phyloP scores from a whole-genome alignment of 1,140 invertebrate species.

The Drosophila trapezifrons region DNA sequence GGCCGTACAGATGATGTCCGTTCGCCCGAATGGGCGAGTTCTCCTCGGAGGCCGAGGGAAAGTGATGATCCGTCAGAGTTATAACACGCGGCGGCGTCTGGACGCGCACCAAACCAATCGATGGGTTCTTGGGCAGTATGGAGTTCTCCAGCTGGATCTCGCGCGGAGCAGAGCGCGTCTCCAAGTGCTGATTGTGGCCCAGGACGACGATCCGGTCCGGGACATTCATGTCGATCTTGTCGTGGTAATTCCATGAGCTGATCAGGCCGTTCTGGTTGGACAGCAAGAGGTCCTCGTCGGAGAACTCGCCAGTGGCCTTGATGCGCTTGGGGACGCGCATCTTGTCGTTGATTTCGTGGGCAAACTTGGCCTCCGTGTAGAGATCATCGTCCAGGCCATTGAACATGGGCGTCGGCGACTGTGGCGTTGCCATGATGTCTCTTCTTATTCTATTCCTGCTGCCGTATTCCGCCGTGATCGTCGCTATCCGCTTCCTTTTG shows the following conservation, averaged over 20 bases:
- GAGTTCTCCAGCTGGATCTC: conserved; percentile 94
- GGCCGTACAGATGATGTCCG: conserved; percentile 47
- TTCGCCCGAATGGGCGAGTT: conserved; percentile 65
- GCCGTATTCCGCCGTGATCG: conserved; percentile 13
- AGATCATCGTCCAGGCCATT: conserved; percentile 87
- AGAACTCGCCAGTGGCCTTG: conserved; percentile 88
- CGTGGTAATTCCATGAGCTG: conserved; percentile 87
- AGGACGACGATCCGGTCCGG: conserved; percentile 95
- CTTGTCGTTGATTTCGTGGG: conserved; percentile 90
- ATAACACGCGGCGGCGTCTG: conserved; percentile 93
- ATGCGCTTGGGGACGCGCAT: conserved; percentile 93
- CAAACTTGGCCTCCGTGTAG: conserved; percentile 88
- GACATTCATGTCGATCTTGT: conserved; percentile 94
- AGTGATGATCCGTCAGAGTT: conserved; percentile 92
- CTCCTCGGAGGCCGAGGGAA: conserved; percentile 89
- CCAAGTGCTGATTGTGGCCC: conserved; percentile 93
- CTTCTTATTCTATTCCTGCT: conserved; percentile 4
- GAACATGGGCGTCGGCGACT: conserved; percentile 86
- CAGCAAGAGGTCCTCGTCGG: conserved; percentile 87
- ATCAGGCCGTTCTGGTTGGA: conserved; percentile 86
- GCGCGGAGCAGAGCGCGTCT: conserved; percentile 91
- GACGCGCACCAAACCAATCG: conserved; percentile 88
- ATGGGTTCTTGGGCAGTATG: conserved; percentile 89
- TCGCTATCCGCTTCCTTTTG: conserved; percentile 14
- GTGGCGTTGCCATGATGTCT: conserved; percentile 85